A percentile compares a stretch with the other conserved stretches of the same genome.
Evolutionary conservation across 2,113 vertebrate species (phyloP).

Genomic region (Athene noctua): DNA sequence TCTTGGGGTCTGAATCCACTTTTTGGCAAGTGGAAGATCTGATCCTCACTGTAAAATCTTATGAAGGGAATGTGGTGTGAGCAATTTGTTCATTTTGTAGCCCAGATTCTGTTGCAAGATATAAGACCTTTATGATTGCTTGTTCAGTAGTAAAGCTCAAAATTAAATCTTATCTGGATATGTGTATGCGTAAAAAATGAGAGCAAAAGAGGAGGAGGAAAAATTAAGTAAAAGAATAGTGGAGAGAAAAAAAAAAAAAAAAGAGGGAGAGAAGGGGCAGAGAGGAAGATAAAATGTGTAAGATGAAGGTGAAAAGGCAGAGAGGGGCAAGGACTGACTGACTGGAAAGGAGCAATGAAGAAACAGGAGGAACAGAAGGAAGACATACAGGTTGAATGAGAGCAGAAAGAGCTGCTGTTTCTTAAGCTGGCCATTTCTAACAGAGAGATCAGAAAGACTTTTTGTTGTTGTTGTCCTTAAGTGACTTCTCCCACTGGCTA

Average conservation of each 20-base stretch:
- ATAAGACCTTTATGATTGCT: slow-evolving; percentile 38
- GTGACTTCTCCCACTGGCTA: slow-evolving; percentile 55
- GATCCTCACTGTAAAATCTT: background rate
- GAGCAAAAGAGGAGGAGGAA: background rate
- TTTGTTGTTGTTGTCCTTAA: slow-evolving; percentile 50
- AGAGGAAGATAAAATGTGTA: background rate
- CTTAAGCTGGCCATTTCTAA: background rate
- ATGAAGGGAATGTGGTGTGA: background rate
- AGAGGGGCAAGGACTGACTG: background rate
- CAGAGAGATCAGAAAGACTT: slow-evolving; percentile 38
- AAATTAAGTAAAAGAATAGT: background rate
- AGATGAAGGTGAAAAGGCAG: background rate
- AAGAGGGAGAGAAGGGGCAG: background rate
- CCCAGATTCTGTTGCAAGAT: background rate
- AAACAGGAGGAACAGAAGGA: background rate
- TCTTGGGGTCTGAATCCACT: background rate
- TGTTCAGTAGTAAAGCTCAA: slow-evolving; percentile 20
- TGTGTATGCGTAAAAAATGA: background rate
- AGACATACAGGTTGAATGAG: background rate
- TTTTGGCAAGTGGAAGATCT: background rate
- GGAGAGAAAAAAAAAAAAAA: background rate
- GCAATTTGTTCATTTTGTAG: slow-evolving; percentile 9
- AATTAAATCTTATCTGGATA: background rate
- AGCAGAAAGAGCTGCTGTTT: background rate
- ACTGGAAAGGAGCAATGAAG: background rate